Evolutionary conservation across 1,140 invertebrate genomes (phyloP).

Genomic region (Ceratosolen solmsi): DNA sequence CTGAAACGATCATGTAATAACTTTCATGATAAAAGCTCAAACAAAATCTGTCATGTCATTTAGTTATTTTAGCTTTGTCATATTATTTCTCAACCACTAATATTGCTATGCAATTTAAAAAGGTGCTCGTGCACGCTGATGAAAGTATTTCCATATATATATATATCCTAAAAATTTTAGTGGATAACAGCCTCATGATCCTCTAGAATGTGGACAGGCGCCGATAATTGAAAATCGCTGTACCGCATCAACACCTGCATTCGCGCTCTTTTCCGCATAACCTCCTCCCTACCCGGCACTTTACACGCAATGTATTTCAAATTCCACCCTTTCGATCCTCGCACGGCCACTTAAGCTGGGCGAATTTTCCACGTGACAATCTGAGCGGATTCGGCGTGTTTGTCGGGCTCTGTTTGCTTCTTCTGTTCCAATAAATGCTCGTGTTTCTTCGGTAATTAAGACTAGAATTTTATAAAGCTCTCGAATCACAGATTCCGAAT

Average conservation of each 20-base stretch:
- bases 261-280: constrained; percentile 10
- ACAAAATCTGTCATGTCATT: too few relatives aligned
- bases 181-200: constrained; percentile 35
- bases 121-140: too few relatives aligned
- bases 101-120: too few relatives aligned
- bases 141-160: too few relatives aligned
- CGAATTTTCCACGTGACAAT: neutral
- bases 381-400: neutral
- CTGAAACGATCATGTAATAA: too few relatives aligned
- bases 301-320: constrained; percentile 43
- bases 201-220: neutral
- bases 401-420: neutral
- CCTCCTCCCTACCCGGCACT: neutral
- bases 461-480: neutral
- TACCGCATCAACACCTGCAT: constrained; percentile 16
- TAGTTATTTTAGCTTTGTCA: too few relatives aligned
- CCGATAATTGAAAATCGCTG: constrained; percentile 50
- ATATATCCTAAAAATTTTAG: neutral
- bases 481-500: neutral
- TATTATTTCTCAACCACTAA: too few relatives aligned
- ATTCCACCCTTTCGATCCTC: neutral
- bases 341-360: neutral
- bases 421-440: neutral
- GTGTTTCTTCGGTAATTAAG: neutral
- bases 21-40: too few relatives aligned